Conservation (phyloP, 1,140 invertebrate genomes). For the Tetramorium simillimum region DNA sequence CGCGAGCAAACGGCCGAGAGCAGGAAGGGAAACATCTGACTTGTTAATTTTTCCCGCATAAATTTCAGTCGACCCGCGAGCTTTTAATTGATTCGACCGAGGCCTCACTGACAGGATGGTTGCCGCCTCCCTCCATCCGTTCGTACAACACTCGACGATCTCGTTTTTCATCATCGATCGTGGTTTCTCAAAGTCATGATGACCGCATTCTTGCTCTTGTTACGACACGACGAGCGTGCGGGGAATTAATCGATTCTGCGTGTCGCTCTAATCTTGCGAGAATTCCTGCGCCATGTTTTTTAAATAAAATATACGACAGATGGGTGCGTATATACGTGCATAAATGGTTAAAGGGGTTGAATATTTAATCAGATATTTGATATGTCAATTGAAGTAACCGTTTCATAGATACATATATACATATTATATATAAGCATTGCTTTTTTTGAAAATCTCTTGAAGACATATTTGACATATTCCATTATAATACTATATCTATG, state of each 20-base stretch:
- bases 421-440: neutral
- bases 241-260: slow-evolving; percentile 52
- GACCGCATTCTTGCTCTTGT: slow-evolving; percentile 52
- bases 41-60: slow-evolving; percentile 85
- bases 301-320: neutral
- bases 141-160: slow-evolving; percentile 5
- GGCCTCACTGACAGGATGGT: slow-evolving; percentile 31
- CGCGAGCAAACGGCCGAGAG: slow-evolving; percentile 17
- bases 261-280: slow-evolving; percentile 40
- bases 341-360: neutral
- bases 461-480: neutral
- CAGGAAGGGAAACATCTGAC: slow-evolving; percentile 80
- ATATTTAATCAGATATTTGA: neutral
- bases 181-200: slow-evolving; percentile 60
- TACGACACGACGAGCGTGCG: slow-evolving; percentile 48
- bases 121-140: neutral
- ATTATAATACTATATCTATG: neutral
- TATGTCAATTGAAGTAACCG: neutral
- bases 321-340: neutral
- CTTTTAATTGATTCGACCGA: slow-evolving; percentile 84
- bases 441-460: neutral
- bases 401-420: neutral
- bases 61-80: slow-evolving; percentile 79
- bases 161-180: slow-evolving; percentile 19
- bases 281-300: neutral